A percentile compares a stretch with the other conserved stretches of the same genome.
These are phyloP conservation scores for Hypercompe scribonia DNA, from an alignment of 2,888 invertebrate species.

Conservation along the genomic window DNA sequence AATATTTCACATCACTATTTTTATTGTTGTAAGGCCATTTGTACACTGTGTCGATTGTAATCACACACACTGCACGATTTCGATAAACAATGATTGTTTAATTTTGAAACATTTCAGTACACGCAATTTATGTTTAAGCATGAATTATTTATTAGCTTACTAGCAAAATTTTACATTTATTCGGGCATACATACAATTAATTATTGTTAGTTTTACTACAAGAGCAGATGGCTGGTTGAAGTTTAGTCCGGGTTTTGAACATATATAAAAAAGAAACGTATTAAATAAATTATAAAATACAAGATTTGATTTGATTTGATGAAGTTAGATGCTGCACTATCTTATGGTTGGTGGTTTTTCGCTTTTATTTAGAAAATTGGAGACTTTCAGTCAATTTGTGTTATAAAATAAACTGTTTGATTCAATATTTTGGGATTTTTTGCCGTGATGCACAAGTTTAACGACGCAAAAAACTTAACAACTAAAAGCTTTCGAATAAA, in stretches of 20 bases:
- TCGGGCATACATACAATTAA: background rate
- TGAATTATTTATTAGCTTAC: conserved; percentile 36
- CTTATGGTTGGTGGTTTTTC: too few species aligned
- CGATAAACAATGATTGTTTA: conserved; percentile 39
- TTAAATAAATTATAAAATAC: too few species aligned
- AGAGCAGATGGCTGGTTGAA: background rate
- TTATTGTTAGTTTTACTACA: background rate
- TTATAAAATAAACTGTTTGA: background rate
- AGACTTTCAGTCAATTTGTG: background rate
- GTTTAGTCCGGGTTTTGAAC: background rate
- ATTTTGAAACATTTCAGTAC: conserved; percentile 35
- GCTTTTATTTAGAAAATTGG: too few species aligned
- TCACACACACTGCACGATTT: conserved; percentile 31
- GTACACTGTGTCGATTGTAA: conserved; percentile 42
- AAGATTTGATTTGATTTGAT: too few species aligned
- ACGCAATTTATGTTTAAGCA: conserved; percentile 31
- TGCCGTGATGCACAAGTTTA: background rate
- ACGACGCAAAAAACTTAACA: background rate
- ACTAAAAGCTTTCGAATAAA: background rate
- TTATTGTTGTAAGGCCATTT: conserved; percentile 39
- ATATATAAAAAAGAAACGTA: background rate
- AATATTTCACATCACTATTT: conserved; percentile 54
- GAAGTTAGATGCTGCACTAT: too few species aligned
- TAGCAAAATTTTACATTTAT: conserved; percentile 4
- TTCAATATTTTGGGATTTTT: background rate